Evolutionary conservation across 2,888 invertebrate genomes (phyloP).

Genomic region (Aphrophora alni): DNA sequence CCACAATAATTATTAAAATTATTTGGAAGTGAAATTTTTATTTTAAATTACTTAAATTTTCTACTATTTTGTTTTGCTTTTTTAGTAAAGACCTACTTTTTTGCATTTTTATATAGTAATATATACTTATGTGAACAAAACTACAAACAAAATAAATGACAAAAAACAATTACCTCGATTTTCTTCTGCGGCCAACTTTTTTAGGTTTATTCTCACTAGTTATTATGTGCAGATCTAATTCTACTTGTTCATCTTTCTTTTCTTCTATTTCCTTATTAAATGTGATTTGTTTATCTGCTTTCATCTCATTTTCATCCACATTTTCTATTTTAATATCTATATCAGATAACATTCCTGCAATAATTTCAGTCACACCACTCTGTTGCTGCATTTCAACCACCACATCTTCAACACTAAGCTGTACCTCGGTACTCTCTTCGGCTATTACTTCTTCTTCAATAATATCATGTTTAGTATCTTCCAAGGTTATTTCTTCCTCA

Average conservation of each 20-base stretch:
- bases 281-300: too few species aligned
- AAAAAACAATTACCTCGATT: not conserved
- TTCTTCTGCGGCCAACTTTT: not conserved
- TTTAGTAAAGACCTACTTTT: too few species aligned
- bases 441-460: constrained; percentile 41
- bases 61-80: too few species aligned
- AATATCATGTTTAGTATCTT: constrained; percentile 41
- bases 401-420: constrained; percentile 20
- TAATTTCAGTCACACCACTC: not conserved
- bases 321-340: not conserved
- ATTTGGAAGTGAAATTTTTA: too few species aligned
- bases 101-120: too few species aligned
- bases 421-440: constrained; percentile 36
- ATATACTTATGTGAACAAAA: too few species aligned
- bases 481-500: constrained; percentile 48
- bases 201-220: not conserved
- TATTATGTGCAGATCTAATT: not conserved
- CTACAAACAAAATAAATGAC: too few species aligned
- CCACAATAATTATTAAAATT: too few species aligned
- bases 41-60: too few species aligned
- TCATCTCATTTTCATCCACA: not conserved
- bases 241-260: not conserved
- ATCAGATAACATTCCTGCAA: not conserved
- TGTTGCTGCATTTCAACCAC: not conserved
- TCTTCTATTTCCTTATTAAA: not conserved